Conservation (phyloP, 1,140 invertebrate genomes). For the Ericerus pela region DNA sequence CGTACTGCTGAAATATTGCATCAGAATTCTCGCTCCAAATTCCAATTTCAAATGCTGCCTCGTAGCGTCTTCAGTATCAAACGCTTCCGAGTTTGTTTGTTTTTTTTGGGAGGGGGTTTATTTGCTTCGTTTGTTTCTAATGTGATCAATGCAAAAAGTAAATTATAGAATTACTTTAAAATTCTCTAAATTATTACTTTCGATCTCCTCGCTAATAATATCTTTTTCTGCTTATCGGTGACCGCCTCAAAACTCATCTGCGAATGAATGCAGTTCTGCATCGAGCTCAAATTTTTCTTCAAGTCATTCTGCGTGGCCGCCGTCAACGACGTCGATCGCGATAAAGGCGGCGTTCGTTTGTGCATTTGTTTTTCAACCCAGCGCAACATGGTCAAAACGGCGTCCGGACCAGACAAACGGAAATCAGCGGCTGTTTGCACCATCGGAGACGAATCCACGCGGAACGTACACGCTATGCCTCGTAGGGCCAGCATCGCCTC, state of each 20-base stretch:
- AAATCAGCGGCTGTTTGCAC: slow-evolving; percentile 71
- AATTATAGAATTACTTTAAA: no score
- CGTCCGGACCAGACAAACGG: slow-evolving; percentile 69
- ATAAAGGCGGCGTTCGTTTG: slow-evolving; percentile 45
- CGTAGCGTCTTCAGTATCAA: no score
- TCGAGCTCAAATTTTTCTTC: slow-evolving; percentile 13
- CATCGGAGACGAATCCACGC: slow-evolving; percentile 67
- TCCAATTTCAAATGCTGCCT: no score
- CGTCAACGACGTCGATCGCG: slow-evolving; percentile 12
- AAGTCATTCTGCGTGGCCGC: slow-evolving; percentile 4
- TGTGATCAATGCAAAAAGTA: no score
- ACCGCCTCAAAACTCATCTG: slow-evolving; percentile 27
- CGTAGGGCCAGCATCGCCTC: slow-evolving; percentile 77
- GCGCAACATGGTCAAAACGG: slow-evolving; percentile 71
- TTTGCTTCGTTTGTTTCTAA: no score
- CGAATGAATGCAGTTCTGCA: slow-evolving; percentile 21
- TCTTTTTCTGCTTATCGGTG: slow-evolving; percentile 18
- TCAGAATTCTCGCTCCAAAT: no score
- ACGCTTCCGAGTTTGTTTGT: no score
- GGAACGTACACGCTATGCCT: slow-evolving; percentile 80
- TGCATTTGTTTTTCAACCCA: slow-evolving; percentile 76
- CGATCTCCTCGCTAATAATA: slow-evolving; percentile 15
- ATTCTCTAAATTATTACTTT: slow-evolving; percentile 11
- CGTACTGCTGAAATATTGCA: no score
- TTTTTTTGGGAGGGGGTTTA: no score